Evolutionary conservation across 2,797 vertebrate species (phyloP).

Genomic region (Moxostoma hubbsi): DNA sequence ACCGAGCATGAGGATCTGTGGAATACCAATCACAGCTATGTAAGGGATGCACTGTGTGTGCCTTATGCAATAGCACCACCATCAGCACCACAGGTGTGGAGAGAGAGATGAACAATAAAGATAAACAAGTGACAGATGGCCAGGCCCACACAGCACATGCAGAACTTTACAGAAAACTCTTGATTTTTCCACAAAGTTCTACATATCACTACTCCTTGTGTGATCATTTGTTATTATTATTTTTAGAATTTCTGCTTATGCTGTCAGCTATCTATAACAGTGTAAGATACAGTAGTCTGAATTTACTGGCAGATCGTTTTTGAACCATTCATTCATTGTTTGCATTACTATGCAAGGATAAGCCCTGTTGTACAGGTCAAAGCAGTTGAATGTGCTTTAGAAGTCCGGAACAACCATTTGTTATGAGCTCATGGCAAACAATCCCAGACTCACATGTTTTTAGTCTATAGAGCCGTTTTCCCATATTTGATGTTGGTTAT

Average conservation of each 20-base stretch:
- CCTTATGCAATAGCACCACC: conserved; percentile 29
- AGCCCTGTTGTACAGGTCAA: neutral
- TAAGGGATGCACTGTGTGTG: conserved; percentile 55
- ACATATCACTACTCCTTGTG: neutral
- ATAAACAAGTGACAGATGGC: conserved; percentile 10
- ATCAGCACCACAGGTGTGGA: conserved; percentile 59
- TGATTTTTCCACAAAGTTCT: neutral
- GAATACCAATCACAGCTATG: conserved; percentile 63
- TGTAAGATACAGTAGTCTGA: neutral
- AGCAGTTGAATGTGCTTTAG: conserved; percentile 9
- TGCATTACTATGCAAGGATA: conserved; percentile 1
- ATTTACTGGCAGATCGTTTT: neutral
- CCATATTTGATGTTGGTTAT: conserved; percentile 34
- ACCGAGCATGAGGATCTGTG: conserved; percentile 45
- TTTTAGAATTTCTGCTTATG: neutral
- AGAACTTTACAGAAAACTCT: neutral
- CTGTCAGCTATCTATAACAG: neutral
- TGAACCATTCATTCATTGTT: neutral
- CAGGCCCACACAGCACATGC: neutral
- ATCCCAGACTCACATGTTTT: conserved; percentile 15
- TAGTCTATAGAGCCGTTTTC: conserved; percentile 14
- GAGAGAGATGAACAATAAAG: conserved; percentile 28
- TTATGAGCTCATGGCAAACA: conserved; percentile 53
- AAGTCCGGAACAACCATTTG: neutral
- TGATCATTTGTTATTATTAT: neutral